These are phyloP conservation scores for Zingel zingel DNA, from an alignment of 2,113 vertebrate species.

Conservation along the genomic window DNA sequence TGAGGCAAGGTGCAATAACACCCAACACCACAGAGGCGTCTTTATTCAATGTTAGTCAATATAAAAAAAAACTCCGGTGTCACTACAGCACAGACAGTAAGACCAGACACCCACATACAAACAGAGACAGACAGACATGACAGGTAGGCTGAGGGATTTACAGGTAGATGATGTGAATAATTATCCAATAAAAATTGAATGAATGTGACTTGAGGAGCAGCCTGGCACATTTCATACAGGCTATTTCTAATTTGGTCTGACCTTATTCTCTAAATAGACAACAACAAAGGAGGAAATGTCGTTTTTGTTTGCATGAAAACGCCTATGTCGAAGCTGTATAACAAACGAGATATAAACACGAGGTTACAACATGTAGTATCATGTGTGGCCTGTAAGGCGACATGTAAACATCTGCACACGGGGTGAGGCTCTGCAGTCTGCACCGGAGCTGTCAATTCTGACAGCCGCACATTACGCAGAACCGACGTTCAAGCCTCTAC, in stretches of 20 bases:
- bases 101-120: neutral
- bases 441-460: conserved; percentile 33
- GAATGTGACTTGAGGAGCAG: conserved; percentile 23
- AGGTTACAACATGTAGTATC: neutral
- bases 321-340: neutral
- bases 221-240: neutral
- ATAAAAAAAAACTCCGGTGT: neutral
- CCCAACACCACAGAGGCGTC: neutral
- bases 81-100: neutral
- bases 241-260: neutral
- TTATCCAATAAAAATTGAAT: conserved; percentile 42
- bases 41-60: neutral
- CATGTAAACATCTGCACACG: conserved; percentile 71
- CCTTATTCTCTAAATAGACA: neutral
- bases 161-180: conserved; percentile 27
- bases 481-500: neutral
- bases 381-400: conserved; percentile 27
- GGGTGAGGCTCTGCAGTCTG: conserved; percentile 70
- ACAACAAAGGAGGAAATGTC: neutral
- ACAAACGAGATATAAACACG: neutral
- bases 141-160: conserved; percentile 11
- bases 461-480: neutral
- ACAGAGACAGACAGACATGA: conserved; percentile 11
- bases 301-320: neutral
- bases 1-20: neutral